A percentile compares a stretch with the other conserved stretches of the same genome.
Conservation (phyloP, 2,888 invertebrate genomes). For the Augochlorella aurata region DNA sequence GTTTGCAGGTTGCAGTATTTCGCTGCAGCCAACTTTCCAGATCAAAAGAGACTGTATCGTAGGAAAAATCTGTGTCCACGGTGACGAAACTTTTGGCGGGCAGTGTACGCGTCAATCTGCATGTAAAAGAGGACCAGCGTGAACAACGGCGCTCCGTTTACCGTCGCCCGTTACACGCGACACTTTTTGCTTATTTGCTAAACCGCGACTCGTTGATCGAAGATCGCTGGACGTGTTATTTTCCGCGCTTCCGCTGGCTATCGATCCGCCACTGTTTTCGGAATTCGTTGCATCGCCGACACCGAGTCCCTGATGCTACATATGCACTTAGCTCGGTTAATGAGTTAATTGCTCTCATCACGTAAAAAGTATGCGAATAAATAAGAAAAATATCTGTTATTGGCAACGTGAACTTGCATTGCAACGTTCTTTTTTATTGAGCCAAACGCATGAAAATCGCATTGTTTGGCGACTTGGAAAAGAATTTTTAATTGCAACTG, state of each 20-base stretch:
- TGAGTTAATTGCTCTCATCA: no score
- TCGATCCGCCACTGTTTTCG: background rate
- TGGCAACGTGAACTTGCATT: no score
- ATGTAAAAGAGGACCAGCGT: background rate
- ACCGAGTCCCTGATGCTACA: no score
- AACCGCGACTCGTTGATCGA: conserved; percentile 17
- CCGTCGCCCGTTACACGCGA: conserved; percentile 15
- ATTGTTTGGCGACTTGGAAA: no score
- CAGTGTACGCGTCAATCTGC: background rate
- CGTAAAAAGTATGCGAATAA: no score
- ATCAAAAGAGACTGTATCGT: background rate
- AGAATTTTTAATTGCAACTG: no score
- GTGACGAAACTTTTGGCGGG: background rate
- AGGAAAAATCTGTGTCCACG: background rate
- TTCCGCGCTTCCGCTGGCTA: background rate
- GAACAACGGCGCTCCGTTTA: background rate
- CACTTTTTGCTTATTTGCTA: conserved; percentile 38
- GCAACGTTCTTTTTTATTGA: no score
- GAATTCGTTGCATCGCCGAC: background rate
- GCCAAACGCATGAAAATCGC: no score
- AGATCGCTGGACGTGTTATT: conserved; percentile 1
- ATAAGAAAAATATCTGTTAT: no score
- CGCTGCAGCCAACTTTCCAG: no score
- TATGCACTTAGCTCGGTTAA: no score
- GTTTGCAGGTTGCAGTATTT: no score